Evolutionary conservation across 1,140 invertebrate genomes (phyloP), one percentile per base, ranked within the genome.

Genomic region (Augochlora pura): DNA sequence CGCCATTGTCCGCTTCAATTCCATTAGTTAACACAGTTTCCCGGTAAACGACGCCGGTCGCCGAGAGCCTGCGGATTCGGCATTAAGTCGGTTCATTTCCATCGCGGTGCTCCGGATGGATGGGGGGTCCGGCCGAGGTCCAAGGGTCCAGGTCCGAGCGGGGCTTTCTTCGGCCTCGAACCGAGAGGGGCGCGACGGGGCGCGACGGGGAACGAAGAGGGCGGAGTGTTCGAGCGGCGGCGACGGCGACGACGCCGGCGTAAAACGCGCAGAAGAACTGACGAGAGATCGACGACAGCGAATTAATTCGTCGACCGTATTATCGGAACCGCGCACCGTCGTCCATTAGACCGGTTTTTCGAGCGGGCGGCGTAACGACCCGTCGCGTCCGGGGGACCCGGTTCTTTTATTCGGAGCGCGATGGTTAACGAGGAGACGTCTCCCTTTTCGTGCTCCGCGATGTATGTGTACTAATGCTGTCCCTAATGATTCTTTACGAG

Each of bases 341-440:
- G 52, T 79, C 77, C 77, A 79, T 79, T 79, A 79, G 71, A 67
- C 52, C 63, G 71, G 52, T 79, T 79, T 66, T 79, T 79, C 72
- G 49, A 32, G 39, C 49, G 52, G 66, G 39, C 49, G 52, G 66
- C 70, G 77, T 79, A 79, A 79, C 77, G 77, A 79, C 74, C 77
- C 77, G 62, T 78, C 69, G 21, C 77, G 62, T 78, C 69, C 27
- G 14, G 57, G 27, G 23, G 38, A 6, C 39, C n/a, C 21, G 39
- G 59, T 78, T 79, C 63, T 73, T 79, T 79, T 79, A 79, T 79
- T 74, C 54, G 71, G 39, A 25, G 63, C 54, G 27, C 71, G 77
- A 66, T 66, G 42, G 77, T 60, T 79, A 79, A 79, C 77, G 77
- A 79, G 77, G 63, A 79, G 70, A 39, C 62, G 59, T 72, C 49